A percentile compares a stretch with the other conserved stretches of the same genome.
Evolutionary conservation across 2,113 vertebrate genomes (phyloP).

Genomic region (Pterocles burchelli): DNA sequence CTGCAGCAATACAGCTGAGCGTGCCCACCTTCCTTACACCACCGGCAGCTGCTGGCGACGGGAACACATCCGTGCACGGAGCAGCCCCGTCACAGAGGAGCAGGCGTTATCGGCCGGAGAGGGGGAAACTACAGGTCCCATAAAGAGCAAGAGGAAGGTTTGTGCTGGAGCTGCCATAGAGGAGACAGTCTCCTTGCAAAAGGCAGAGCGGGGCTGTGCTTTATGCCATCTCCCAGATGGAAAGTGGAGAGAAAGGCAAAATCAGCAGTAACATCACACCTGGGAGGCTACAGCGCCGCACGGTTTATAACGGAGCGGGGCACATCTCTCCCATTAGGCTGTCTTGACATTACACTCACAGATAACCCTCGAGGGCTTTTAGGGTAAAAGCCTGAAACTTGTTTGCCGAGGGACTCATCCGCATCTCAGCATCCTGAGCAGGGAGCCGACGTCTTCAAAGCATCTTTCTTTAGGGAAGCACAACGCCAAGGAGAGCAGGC

Average conservation of each 20-base stretch:
- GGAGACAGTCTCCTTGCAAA: slow-evolving; percentile 15
- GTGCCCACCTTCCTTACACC: neutral
- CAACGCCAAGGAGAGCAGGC: slow-evolving; percentile 50
- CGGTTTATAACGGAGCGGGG: neutral
- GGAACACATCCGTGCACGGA: neutral
- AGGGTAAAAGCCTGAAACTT: slow-evolving; percentile 62
- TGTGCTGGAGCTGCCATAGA: neutral
- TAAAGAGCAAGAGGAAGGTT: slow-evolving; percentile 11
- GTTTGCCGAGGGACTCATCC: slow-evolving; percentile 44
- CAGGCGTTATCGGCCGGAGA: neutral
- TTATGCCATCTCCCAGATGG: neutral
- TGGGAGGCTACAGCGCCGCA: neutral
- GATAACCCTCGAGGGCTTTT: slow-evolving; percentile 46
- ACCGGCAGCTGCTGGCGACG: neutral
- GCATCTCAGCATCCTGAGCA: neutral
- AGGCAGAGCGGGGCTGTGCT: neutral
- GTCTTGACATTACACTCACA: slow-evolving; percentile 23
- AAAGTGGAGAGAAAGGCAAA: neutral
- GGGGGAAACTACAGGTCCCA: slow-evolving; percentile 32
- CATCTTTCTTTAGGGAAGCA: slow-evolving; percentile 57
- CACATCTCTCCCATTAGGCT: slow-evolving; percentile 5
- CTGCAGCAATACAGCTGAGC: neutral
- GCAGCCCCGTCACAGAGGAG: neutral
- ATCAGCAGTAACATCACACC: neutral
- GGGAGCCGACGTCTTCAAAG: slow-evolving; percentile 51